Evolutionary conservation across 2,113 vertebrate genomes (phyloP).

Genomic region (Centrocercus urophasianus): DNA sequence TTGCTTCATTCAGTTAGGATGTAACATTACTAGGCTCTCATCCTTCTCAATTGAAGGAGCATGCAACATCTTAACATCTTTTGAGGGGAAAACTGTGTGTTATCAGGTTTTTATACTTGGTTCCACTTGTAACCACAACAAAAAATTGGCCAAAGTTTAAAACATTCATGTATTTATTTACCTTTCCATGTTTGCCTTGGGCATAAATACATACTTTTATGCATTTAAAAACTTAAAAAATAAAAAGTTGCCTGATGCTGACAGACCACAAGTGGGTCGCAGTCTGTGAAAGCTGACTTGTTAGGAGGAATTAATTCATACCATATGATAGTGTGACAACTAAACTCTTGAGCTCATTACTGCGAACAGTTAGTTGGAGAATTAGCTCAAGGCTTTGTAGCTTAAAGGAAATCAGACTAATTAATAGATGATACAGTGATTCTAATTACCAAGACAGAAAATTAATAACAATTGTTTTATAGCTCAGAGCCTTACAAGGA

Average conservation of each 20-base stretch:
- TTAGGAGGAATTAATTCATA: not conserved
- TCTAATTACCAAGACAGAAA: not conserved
- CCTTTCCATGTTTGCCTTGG: not conserved
- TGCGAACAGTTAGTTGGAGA: not conserved
- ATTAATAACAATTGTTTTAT: not conserved
- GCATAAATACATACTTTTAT: not conserved
- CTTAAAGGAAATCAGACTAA: conserved; percentile 10
- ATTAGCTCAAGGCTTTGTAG: not conserved
- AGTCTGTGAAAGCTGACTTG: not conserved
- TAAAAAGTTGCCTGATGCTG: not conserved
- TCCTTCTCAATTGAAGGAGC: not conserved
- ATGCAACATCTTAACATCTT: not conserved
- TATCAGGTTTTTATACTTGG: not conserved
- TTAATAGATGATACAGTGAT: not conserved
- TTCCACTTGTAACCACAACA: not conserved
- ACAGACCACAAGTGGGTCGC: not conserved
- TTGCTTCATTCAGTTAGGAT: not conserved
- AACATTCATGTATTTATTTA: not conserved
- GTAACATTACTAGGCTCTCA: not conserved
- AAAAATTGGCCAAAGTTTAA: not conserved
- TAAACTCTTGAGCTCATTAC: not conserved
- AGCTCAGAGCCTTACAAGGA: not conserved
- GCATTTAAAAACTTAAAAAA: not conserved
- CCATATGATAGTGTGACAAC: fast-evolving
- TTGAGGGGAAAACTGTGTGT: not conserved